phyloP scores from a whole-genome alignment of 2,113 vertebrate species.

The Ceratotherium simum region DNA sequence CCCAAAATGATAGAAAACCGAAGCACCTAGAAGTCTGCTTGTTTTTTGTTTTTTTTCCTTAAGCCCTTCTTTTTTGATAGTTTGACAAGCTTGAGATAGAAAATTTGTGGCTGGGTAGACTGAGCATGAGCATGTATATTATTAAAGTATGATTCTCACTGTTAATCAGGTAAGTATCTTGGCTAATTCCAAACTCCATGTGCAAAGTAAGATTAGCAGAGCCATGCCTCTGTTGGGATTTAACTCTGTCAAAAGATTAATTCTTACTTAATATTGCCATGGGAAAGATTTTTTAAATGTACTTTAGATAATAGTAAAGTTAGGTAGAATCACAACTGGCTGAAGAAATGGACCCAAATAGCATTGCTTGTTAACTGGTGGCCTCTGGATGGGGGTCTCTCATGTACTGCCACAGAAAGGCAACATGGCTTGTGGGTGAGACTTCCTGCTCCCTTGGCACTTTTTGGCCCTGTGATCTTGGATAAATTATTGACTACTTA shows the following conservation, averaged over 20 bases:
- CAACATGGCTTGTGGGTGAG: neutral
- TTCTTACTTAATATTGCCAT: neutral
- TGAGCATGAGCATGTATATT: neutral
- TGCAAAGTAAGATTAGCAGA: slow-evolving; percentile 20
- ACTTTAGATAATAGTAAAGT: neutral
- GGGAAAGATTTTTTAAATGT: neutral
- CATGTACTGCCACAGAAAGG: neutral
- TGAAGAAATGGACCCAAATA: neutral
- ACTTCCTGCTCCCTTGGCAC: neutral
- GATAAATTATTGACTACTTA: neutral
- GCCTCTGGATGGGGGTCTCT: neutral
- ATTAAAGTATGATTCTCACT: neutral
- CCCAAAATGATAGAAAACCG: neutral
- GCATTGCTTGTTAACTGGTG: neutral
- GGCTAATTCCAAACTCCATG: neutral
- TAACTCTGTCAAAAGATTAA: slow-evolving; percentile 4
- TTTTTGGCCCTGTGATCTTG: neutral
- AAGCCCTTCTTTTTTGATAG: neutral
- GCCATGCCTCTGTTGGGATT: neutral
- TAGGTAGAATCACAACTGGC: neutral
- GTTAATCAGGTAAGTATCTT: neutral
- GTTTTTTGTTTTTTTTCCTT: neutral
- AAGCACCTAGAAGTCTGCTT: neutral
- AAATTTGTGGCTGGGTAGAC: neutral
- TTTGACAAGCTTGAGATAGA: neutral